Evolutionary conservation across 2,888 invertebrate genomes (phyloP), one percentile per base, ranked within the genome.

Genomic region (Zelleria hepariella): DNA sequence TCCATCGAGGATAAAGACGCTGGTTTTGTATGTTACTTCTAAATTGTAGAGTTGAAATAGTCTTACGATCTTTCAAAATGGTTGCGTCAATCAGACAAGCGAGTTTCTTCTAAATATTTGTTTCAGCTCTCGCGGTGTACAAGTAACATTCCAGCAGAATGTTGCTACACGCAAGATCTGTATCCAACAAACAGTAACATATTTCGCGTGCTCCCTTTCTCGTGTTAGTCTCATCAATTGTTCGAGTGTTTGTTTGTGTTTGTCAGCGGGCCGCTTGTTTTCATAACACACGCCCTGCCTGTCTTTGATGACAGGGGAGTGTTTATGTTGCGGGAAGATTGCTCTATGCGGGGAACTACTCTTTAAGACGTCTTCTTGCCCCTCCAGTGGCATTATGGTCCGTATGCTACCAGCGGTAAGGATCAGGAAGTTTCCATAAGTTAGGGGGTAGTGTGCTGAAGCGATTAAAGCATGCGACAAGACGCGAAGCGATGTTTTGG

Each of bases 201-300:
- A 57, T 47, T 57, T 57, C 23, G 32, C 32, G 32, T 42, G 32
- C 32, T 42, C 32, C 49, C 18, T 49, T 24, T 53, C 53, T 23
- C 53, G 25, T 20, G 49, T 49, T 49, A 49, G 23, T 10, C 57
- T 42, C 57, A 57, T 57, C 57, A 57, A 57, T 57, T 47, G 55
- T 55, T 47, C 57, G 20, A 10, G 47, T 27, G 55, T 55, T 21
- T 32, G 58, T 85, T 83, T 82, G 78, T 83, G 81, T 86, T 85
- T 86, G 80, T 79, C 82, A 77, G 75, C 71, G 74, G 32, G 80
- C 72, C 80, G 82, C 79, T 82, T 87, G 86, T 87, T 87, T 86
- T 87, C 85, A 85, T 86, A 86, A 85, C 85, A 85, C 72, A 75
- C 32, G 32, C 56, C 32, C 71, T 79, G 82, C 80, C 80, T 83